These are phyloP conservation scores for Leucania comma DNA, from an alignment of 2,888 invertebrate species.

Conservation along the genomic window DNA sequence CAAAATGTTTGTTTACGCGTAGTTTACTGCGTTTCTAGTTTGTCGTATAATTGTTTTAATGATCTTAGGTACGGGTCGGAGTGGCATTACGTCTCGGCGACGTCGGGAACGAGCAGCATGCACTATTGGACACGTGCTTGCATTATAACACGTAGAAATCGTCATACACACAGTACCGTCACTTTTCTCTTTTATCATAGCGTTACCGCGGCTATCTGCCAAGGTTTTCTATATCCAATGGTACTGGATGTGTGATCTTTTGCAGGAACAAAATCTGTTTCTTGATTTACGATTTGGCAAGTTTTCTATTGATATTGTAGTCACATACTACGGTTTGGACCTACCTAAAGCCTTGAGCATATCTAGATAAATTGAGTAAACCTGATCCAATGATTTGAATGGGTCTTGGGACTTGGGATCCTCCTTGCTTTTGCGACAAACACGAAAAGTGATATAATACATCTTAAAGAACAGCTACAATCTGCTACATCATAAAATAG, in stretches of 20 bases:
- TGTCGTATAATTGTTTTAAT: conserved; percentile 75
- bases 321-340: not conserved
- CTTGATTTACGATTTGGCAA: conserved; percentile 1
- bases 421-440: conserved; percentile 1
- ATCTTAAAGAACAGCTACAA: conserved; percentile 30
- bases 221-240: conserved; percentile 14
- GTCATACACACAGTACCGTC: conserved; percentile 20
- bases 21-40: conserved; percentile 70
- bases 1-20: conserved; percentile 66
- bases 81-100: conserved; percentile 64
- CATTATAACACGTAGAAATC: conserved; percentile 24
- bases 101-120: conserved; percentile 26
- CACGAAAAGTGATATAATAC: not conserved
- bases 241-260: not conserved
- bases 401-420: not conserved
- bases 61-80: conserved; percentile 68
- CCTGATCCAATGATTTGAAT: not conserved
- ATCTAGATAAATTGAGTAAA: not conserved
- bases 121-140: conserved; percentile 47
- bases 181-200: conserved; percentile 36
- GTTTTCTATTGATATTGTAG: not conserved
- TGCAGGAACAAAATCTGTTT: not conserved
- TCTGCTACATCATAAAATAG: conserved; percentile 45
- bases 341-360: no score
- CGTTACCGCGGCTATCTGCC: conserved; percentile 13